Evolutionary conservation across 1,140 invertebrate genomes (phyloP).

Genomic region (Hyphantria cunea): DNA sequence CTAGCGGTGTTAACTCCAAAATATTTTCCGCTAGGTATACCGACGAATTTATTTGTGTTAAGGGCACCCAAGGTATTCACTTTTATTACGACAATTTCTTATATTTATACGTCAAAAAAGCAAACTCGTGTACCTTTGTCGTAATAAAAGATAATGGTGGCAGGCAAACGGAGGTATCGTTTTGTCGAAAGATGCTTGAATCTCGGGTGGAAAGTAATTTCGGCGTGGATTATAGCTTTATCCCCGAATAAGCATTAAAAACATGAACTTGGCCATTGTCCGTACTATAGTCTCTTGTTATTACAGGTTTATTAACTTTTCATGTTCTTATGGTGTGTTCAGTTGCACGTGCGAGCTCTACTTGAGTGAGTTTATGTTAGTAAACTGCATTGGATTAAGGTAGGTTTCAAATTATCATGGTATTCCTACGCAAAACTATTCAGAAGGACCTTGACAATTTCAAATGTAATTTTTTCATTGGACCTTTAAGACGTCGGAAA

Average conservation of each 20-base stretch:
- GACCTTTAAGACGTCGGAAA: no score
- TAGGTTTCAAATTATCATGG: no score
- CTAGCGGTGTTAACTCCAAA: slow-evolving; percentile 23
- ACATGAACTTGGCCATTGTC: slow-evolving; percentile 37
- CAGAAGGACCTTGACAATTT: no score
- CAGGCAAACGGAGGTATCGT: slow-evolving; percentile 44
- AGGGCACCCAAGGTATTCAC: slow-evolving; percentile 36
- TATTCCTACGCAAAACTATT: no score
- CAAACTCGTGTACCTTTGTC: slow-evolving; percentile 54
- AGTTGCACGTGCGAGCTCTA: background rate
- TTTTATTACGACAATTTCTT: slow-evolving; percentile 44
- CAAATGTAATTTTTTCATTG: no score
- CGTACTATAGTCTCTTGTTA: slow-evolving; percentile 27
- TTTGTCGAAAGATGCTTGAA: slow-evolving; percentile 42
- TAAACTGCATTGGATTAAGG: no score
- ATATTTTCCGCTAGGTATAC: slow-evolving; percentile 27
- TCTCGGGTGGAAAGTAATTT: slow-evolving; percentile 55
- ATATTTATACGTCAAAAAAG: slow-evolving; percentile 58
- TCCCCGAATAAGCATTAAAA: slow-evolving; percentile 46
- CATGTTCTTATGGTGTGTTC: background rate
- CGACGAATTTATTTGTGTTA: slow-evolving; percentile 34
- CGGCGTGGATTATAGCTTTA: slow-evolving; percentile 45
- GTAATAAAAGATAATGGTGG: slow-evolving; percentile 66
- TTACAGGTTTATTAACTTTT: slow-evolving; percentile 29
- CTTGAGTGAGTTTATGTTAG: no score